A percentile compares a stretch with the other conserved stretches of the same genome.
These are phyloP conservation scores for Drosophila persimilis DNA, from an alignment of 1,140 invertebrate species.

Conservation along the genomic window DNA sequence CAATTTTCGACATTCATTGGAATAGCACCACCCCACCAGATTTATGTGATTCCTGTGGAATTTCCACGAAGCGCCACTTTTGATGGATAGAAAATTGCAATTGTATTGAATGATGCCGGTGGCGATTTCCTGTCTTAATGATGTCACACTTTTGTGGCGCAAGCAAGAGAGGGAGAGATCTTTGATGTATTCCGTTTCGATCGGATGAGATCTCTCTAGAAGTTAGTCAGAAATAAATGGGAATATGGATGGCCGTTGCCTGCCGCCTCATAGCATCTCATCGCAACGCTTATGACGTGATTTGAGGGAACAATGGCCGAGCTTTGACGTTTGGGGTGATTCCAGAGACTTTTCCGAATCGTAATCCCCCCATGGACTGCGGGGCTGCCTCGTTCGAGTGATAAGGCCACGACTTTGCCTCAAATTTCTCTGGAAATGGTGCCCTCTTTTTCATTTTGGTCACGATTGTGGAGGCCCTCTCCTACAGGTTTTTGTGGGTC, in stretches of 20 bases:
- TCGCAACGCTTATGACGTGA: too few species aligned
- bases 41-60: slow-evolving; percentile 48
- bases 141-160: slow-evolving; percentile 34
- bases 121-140: slow-evolving; percentile 14
- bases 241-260: too few species aligned
- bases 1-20: slow-evolving; percentile 29
- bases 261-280: too few species aligned
- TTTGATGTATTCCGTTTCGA: slow-evolving; percentile 20
- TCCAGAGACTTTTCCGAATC: too few species aligned
- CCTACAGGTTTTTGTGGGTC: slow-evolving; percentile 24
- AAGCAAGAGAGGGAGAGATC: slow-evolving; percentile 24
- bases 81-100: too few species aligned
- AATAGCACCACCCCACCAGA: slow-evolving; percentile 25
- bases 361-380: too few species aligned
- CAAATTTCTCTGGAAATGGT: background rate
- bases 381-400: too few species aligned
- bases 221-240: slow-evolving; percentile 18
- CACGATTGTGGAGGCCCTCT: slow-evolving; percentile 36
- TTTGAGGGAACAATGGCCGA: too few species aligned
- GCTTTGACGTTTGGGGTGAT: too few species aligned
- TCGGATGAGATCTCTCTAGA: background rate
- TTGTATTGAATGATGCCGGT: slow-evolving; percentile 2
- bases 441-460: slow-evolving; percentile 6
- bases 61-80: slow-evolving; percentile 29
- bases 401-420: too few species aligned